A percentile compares a stretch with the other conserved stretches of the same genome.
These are phyloP conservation scores for Eulemur rubriventer DNA, from an alignment of 2,797 vertebrate genomes.

Conservation along the genomic window DNA sequence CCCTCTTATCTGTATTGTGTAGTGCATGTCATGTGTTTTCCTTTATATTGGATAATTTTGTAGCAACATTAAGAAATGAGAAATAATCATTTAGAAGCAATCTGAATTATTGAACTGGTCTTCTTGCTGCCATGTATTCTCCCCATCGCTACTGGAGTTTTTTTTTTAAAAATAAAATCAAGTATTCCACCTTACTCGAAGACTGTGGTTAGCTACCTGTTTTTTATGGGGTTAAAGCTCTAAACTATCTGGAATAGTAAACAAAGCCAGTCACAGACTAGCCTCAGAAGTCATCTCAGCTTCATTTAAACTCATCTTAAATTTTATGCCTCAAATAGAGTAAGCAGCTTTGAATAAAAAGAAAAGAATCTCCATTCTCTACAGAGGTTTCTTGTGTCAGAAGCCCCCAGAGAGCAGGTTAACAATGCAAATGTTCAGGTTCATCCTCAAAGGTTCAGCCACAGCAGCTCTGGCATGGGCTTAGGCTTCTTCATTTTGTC, in stretches of 20 bases:
- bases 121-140: background rate
- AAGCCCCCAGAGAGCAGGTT: background rate
- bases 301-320: background rate
- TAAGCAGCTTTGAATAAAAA: background rate
- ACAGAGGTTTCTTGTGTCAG: background rate
- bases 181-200: background rate
- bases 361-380: too few relatives aligned
- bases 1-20: background rate
- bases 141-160: background rate
- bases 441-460: background rate
- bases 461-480: background rate
- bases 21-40: background rate
- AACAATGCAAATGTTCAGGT: background rate
- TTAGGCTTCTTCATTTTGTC: rapidly evolving
- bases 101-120: background rate
- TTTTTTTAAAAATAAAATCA: background rate
- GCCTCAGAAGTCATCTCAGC: background rate
- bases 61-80: background rate
- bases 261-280: background rate
- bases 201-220: background rate
- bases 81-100: background rate
- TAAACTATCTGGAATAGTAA: background rate
- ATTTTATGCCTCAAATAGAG: background rate
- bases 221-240: background rate
- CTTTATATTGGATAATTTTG: background rate